Percentiles rank a stretch among this genome's conserved stretches.
Evolutionary conservation across 2,113 vertebrate genomes (phyloP).

Genomic region (Heterotis niloticus): DNA sequence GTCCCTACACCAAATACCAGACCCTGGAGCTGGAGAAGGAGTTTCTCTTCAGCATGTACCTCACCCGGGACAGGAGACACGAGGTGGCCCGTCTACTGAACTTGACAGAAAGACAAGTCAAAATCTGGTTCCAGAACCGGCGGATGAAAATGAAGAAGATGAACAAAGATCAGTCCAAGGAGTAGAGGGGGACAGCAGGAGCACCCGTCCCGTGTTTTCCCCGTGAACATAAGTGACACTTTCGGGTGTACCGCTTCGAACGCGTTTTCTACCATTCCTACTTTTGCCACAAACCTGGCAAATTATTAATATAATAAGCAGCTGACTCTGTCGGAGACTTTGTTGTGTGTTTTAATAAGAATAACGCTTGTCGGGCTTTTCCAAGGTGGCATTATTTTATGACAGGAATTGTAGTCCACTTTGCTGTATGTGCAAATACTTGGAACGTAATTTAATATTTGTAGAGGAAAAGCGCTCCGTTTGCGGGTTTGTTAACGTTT

Average conservation of each 20-base stretch:
- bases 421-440: background rate
- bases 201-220: background rate
- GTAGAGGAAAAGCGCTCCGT: background rate
- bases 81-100: constrained; percentile 94
- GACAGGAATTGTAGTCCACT: background rate
- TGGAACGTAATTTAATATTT: background rate
- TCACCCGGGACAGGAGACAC: constrained; percentile 92
- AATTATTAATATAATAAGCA: too few species aligned
- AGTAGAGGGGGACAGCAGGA: constrained; percentile 56
- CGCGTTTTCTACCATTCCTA: background rate
- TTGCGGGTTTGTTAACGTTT: background rate
- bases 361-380: too few species aligned
- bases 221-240: background rate
- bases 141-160: constrained; percentile 99
- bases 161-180: constrained; percentile 92
- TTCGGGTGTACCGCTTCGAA: background rate
- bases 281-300: too few species aligned
- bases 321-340: too few species aligned
- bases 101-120: constrained; percentile 96
- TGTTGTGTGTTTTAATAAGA: too few species aligned
- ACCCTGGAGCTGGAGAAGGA: constrained; percentile 97
- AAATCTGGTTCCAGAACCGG: constrained; percentile 99
- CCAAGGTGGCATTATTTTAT: background rate
- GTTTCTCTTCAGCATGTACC: constrained; percentile 99
- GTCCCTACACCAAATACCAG: constrained; percentile 96